Evolutionary conservation across 2,113 vertebrate species (phyloP).

Genomic region (Podarcis raffonei): DNA sequence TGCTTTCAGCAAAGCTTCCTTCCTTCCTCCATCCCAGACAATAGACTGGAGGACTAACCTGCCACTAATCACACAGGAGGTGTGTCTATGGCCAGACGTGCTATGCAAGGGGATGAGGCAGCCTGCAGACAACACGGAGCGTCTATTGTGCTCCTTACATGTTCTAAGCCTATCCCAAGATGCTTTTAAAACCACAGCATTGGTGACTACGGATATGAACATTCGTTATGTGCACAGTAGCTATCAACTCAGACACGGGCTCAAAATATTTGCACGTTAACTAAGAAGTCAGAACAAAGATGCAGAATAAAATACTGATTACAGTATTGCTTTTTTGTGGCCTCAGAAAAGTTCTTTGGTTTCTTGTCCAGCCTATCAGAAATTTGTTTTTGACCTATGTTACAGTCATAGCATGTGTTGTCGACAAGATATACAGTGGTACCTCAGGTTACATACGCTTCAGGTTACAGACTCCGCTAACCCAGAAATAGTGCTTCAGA

Average conservation of each 20-base stretch:
- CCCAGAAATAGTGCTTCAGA: no score
- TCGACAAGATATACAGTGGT: no score
- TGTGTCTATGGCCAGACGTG: not conserved
- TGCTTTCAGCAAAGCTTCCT: conserved; percentile 7
- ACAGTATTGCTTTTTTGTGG: not conserved
- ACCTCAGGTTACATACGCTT: no score
- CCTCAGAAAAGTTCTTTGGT: not conserved
- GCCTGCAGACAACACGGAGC: not conserved
- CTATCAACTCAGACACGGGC: not conserved
- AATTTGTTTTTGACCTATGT: not conserved
- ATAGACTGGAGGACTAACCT: not conserved
- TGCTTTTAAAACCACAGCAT: not conserved
- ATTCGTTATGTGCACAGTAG: not conserved
- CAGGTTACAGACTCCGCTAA: no score
- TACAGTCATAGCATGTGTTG: no score
- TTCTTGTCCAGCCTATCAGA: not conserved
- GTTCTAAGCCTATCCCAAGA: not conserved
- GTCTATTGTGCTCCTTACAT: not conserved
- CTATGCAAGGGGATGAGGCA: not conserved
- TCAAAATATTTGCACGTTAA: not conserved
- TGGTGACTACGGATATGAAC: not conserved
- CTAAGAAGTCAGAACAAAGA: not conserved
- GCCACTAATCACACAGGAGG: not conserved
- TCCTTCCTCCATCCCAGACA: not conserved
- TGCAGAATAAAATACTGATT: not conserved